Base-by-base conservation (phyloP, 2,888 invertebrate genomes). In the Allolobophora icterica region DNA sequence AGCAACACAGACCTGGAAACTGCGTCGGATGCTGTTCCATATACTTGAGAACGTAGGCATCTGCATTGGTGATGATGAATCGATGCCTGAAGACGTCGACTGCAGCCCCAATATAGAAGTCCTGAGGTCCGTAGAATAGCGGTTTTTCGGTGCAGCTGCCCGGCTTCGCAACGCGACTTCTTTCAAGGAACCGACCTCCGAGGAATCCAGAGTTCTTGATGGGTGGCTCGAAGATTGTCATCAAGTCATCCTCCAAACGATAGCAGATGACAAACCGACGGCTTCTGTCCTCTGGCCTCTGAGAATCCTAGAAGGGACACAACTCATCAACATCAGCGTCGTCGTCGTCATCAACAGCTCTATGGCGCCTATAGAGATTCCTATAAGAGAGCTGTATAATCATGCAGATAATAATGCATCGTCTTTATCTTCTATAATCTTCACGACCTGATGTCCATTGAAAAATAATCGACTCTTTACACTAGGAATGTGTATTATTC, bases 1-100 rank as follows among this genome's bases (percentile, higher is more conserved):
- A 35, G 35, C 30, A 19, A 19, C 58, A 89, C 90, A 87, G 93
- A 95, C 95, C 94, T 93, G 95, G 94, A 93, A 95, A 95, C 92
- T 95, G 94, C 84, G 94, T 92, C 15, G 93, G 93, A 92, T 95
- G 94, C n/a, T 94, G 94, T 92, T 95, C 94, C 94, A 95, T 95
- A 93, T 95, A 98, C 87, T 97, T 96, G 90, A 98, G 95, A 0
- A 98, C 98, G 94, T 96, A 98, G 94, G 97, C 97, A 94, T 99
- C 98, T 3, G 98, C 98, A 3, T 97, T 97, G 71, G 96, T 97
- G 93, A 98, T 97, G 93, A 96, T 96, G 95, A 98, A 98, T 87
- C 97, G 96, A 95, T 97, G 97, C 92, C 96, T 96, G 95, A 97
- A 97, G 6, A 97, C 96, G 3, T 96, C 97, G 87, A 98, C 96